Base-by-base conservation (phyloP, 2,797 vertebrate species). In the Sebastes steindachneri region DNA sequence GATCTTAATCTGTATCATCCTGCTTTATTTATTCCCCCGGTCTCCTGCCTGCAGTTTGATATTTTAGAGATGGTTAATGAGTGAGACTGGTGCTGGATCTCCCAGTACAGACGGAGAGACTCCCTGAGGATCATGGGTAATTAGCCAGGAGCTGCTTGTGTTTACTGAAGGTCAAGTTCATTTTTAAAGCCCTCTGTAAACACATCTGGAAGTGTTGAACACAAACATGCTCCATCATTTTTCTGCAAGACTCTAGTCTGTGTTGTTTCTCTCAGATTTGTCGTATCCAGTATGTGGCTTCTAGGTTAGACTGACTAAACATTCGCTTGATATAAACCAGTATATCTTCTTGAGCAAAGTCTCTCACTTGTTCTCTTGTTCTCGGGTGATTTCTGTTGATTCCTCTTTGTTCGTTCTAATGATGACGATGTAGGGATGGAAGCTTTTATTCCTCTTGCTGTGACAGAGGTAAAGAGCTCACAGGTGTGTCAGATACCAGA, bases 121-220 rank as follows among this genome's bases (percentile, higher is more conserved):
- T 77, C 70, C 65, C 74, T 60, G 21, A 17, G 78, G 78, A 45
- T 53, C 35, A 0, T 51, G 45, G 62, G 70, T 15, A 77, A 74
- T 78, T 51, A 81, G 26, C 63, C 67, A 9, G 67, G 9, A 68
- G 72, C 68, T 9, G 1, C 54, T 29, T 48, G 33, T 75, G 70
- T 78, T 79, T 53, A 63, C 75, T 51, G 21, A 33, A 35, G 80
- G 72, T 86, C 71, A 64, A 23, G 31, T 28, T 68, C 0, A 48
- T 77, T 55, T 31, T 23, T 14, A 17, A 60, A 29, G 5, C 9
- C 15, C 2, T 53, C 0, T 1, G 6, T 7, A 25, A 75, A 75
- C 66, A 75, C 54, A 51, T 14, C 26, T 63, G 26, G 19, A 72
- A 11, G n/a, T n/a, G 41, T 66, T 48, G 21, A 2, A 63, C 4